Percentiles rank a stretch among this genome's conserved stretches.
These are phyloP conservation scores for Gadus macrocephalus DNA, from an alignment of 2,113 vertebrate species.

Conservation along the genomic window DNA sequence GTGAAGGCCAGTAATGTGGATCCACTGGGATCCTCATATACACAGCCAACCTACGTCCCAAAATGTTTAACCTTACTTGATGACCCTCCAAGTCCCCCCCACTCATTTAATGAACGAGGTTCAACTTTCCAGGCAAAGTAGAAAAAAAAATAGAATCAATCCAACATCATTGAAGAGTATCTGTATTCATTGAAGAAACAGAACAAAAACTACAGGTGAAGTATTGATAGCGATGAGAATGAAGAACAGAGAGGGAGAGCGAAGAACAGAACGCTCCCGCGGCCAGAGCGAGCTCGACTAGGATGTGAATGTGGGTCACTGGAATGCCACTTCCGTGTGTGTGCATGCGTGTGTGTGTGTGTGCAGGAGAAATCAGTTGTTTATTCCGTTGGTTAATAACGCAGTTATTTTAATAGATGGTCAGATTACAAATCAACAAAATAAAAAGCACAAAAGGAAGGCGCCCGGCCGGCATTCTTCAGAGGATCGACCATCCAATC, in stretches of 20 bases:
- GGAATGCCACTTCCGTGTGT: background rate
- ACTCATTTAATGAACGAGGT: too few species aligned
- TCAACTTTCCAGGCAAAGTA: too few species aligned
- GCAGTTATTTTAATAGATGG: background rate
- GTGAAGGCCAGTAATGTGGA: too few species aligned
- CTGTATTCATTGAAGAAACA: background rate
- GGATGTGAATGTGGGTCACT: background rate
- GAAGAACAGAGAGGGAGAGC: background rate
- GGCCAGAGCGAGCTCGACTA: background rate
- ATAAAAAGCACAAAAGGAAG: constrained; percentile 14
- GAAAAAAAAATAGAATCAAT: background rate
- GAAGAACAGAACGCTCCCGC: background rate
- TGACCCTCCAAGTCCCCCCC: too few species aligned
- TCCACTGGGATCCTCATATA: too few species aligned
- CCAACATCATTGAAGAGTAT: background rate
- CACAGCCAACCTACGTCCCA: too few species aligned
- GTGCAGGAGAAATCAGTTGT: background rate
- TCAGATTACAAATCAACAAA: constrained; percentile 5
- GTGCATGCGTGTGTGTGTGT: too few species aligned
- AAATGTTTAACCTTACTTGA: too few species aligned
- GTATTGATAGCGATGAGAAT: background rate
- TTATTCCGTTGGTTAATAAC: background rate
- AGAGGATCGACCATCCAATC: constrained; percentile 30
- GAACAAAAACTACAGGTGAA: background rate
- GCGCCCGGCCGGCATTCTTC: constrained; percentile 34